These are phyloP conservation scores for Calyptommatus sinebrachiatus DNA, from an alignment of 2,113 vertebrate species.

Conservation along the genomic window DNA sequence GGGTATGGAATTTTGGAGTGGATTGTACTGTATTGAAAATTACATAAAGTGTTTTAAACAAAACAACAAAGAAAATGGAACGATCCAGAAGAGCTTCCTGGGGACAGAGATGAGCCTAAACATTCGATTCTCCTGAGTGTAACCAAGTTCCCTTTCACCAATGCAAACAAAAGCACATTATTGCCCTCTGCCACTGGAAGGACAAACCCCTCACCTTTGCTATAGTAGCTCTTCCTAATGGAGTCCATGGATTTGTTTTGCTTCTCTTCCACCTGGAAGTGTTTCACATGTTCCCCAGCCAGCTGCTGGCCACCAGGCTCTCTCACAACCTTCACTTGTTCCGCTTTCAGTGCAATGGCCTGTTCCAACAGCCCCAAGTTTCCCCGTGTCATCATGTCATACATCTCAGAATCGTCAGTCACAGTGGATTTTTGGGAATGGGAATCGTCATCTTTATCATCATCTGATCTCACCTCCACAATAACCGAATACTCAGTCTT, in stretches of 20 bases:
- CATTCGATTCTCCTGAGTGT: neutral
- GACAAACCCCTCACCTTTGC: constrained; percentile 78
- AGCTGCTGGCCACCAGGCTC: constrained; percentile 72
- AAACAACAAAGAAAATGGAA: too few species aligned
- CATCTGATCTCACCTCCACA: constrained; percentile 85
- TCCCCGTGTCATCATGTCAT: constrained; percentile 90
- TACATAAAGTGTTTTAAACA: too few species aligned
- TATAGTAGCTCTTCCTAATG: constrained; percentile 87
- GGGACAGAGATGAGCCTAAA: accelerated
- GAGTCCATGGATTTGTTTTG: constrained; percentile 83
- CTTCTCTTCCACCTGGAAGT: constrained; percentile 83
- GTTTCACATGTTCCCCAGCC: constrained; percentile 76
- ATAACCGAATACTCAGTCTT: constrained; percentile 77
- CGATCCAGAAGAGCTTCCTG: accelerated
- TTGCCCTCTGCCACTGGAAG: too few species aligned
- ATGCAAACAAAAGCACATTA: neutral
- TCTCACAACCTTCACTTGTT: constrained; percentile 87
- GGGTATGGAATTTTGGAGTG: too few species aligned
- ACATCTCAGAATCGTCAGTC: constrained; percentile 93
- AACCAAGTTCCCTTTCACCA: neutral
- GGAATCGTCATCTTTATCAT: constrained; percentile 83
- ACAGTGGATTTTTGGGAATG: constrained; percentile 83
- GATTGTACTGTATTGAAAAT: too few species aligned
- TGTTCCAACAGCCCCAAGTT: constrained; percentile 96
- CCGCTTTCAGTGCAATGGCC: constrained; percentile 93